Evolutionary conservation across 2,888 invertebrate genomes (phyloP).

Genomic region (Dicycla oo): DNA sequence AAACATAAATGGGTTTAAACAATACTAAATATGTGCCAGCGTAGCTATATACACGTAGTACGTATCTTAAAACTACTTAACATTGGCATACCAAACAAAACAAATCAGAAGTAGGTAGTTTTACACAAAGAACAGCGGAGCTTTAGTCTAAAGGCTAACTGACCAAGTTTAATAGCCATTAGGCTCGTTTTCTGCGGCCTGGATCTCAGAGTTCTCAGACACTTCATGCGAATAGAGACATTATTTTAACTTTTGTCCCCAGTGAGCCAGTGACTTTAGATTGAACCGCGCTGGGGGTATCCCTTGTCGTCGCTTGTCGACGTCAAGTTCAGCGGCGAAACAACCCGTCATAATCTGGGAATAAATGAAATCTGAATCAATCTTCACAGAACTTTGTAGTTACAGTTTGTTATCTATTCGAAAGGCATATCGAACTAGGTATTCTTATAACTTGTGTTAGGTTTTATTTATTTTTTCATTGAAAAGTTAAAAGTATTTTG

Average conservation of each 20-base stretch:
- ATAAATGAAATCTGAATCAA: slow-evolving; percentile 24
- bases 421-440: neutral
- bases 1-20: neutral
- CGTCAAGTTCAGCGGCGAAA: slow-evolving; percentile 17
- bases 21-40: neutral
- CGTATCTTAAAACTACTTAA: neutral
- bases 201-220: neutral
- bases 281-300: neutral
- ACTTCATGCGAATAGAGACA: neutral
- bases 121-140: neutral
- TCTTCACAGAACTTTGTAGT: slow-evolving; percentile 2
- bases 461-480: neutral
- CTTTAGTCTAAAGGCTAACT: no score
- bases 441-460: neutral
- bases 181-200: neutral
- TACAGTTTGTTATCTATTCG: no score
- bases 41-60: neutral
- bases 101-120: neutral
- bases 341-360: slow-evolving; percentile 19
- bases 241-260: slow-evolving; percentile 1
- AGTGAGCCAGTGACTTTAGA: slow-evolving; percentile 12
- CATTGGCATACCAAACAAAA: neutral
- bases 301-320: neutral
- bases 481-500: neutral
- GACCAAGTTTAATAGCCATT: neutral